These are phyloP conservation scores for Tursiops truncatus DNA, from an alignment of 2,113 vertebrate species.

Conservation along the genomic window DNA sequence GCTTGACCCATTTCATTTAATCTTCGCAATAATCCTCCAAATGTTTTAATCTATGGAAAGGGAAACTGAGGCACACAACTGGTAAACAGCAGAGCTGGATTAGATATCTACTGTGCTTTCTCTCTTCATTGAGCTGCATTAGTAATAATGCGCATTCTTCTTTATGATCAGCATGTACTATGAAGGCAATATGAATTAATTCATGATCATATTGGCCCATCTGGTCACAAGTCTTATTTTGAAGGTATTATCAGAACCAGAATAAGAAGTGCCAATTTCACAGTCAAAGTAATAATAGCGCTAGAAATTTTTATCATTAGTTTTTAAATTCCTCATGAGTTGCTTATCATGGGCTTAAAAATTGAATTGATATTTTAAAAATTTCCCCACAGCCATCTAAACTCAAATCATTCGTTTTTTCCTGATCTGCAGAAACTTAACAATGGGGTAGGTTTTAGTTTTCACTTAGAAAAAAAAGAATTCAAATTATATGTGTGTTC, in stretches of 20 bases:
- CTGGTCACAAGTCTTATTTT: background rate
- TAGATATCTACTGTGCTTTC: background rate
- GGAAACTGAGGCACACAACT: background rate
- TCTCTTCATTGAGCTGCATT: background rate
- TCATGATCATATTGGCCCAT: background rate
- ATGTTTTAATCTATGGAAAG: background rate
- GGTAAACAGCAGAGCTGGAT: background rate
- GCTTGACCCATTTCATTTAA: background rate
- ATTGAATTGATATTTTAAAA: background rate
- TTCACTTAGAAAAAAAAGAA: background rate
- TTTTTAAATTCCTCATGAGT: background rate
- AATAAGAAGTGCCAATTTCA: background rate
- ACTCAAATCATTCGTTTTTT: background rate
- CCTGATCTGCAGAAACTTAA: background rate
- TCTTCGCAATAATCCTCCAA: background rate
- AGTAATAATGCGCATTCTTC: background rate
- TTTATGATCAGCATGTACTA: background rate
- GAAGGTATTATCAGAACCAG: background rate
- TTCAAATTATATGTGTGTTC: background rate
- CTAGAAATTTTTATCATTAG: background rate
- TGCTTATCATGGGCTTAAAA: background rate
- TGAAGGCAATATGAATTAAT: background rate
- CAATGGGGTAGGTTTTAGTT: background rate
- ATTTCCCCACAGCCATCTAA: background rate
- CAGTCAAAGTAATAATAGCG: background rate